Conservation (phyloP, 2,888 invertebrate species). For the Eurytoma californica region DNA sequence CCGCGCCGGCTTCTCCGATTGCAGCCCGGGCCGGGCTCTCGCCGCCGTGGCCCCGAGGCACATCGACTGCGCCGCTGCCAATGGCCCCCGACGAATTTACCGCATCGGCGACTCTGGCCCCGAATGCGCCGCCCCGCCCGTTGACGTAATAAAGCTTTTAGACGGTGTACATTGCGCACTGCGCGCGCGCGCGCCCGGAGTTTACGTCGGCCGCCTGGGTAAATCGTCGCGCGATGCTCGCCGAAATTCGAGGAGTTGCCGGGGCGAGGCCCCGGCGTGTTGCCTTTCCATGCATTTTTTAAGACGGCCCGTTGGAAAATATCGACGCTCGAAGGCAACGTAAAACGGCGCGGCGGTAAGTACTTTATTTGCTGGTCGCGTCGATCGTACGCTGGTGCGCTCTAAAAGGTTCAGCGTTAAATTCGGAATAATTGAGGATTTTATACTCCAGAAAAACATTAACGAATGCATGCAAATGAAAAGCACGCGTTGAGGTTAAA, state of each 20-base stretch:
- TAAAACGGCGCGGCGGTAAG: too few relatives aligned
- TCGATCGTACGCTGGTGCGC: too few relatives aligned
- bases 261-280: background rate
- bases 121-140: conserved; percentile 3
- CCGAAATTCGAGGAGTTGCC: background rate
- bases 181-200: background rate
- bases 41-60: background rate
- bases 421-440: too few relatives aligned
- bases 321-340: too few relatives aligned
- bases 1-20: background rate
- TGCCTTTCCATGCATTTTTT: background rate
- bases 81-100: conserved; percentile 25
- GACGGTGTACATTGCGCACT: background rate
- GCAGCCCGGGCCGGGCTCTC: background rate
- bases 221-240: background rate
- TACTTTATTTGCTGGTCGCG: too few relatives aligned
- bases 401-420: too few relatives aligned
- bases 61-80: background rate
- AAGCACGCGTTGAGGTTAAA: too few relatives aligned
- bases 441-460: too few relatives aligned
- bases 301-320: too few relatives aligned
- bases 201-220: conserved; percentile 1
- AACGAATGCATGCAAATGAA: too few relatives aligned
- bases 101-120: conserved; percentile 35
- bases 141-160: conserved; percentile 46